Base-by-base conservation (phyloP, 2,113 vertebrate genomes). In the Fregetta grallaria region DNA sequence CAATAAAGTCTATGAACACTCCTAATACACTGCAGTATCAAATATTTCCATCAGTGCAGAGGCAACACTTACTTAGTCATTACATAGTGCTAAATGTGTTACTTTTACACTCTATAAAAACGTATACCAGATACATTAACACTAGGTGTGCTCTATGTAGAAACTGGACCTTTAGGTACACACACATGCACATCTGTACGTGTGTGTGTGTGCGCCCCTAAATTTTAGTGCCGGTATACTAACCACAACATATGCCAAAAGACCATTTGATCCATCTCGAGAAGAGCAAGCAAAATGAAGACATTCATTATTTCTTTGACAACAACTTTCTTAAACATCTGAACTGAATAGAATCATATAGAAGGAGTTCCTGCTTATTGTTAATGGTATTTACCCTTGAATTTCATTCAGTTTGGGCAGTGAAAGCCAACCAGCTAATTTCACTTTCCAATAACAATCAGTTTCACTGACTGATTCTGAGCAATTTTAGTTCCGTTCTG, bases 111-210 rank as follows among this genome's bases (percentile, higher is more conserved):
- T 36, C 52, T 15, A 30, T 58, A 88, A 65, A 92, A 90, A n/a
- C 3, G 22, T 19, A 7, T 7, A 34, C 7, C 23, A 50, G 44
- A 15, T 40, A 53, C 20, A 8, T 67, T 67, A 56, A 70, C 11
- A 42, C 32, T 29, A 40, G 30, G 34, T 42, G 20, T 42, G 38
- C 47, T 53, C 20, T 52, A 6, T 3, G 15, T 63, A 66, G 55
- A 50, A 56, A 34, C n/a, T n/a, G 34, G 22, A 38, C 50, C 21
- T 58, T 70, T 22, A 34, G 15, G 12, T 16, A 55, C 9, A 21
- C 38, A 45, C n/a, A 50, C 14, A 59, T 2, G 4, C 3, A 34
- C 7, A 18, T 3, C 13, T 1, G 0, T 15, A 6, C 4, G 0
- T 2, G 10, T 13, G 19, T 10, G 7, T 2, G 1, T 5, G 14